Base-by-base conservation (phyloP, 2,888 invertebrate genomes). In the Brenthis ino region DNA sequence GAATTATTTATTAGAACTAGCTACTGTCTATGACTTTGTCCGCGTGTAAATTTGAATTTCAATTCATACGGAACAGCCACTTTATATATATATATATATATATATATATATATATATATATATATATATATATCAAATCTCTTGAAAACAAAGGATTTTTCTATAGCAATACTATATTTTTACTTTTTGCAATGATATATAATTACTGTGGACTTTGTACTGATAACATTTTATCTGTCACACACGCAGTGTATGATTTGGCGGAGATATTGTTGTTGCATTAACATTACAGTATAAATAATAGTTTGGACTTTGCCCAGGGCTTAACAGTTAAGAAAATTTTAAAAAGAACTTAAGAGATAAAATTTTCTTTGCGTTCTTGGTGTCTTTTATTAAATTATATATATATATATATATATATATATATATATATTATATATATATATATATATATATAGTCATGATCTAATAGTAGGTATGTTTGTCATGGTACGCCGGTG, bases 401-500 rank as follows among this genome's bases (percentile, higher is more conserved):
- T 58, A 2, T 43, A n/a, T 48, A 58, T n/a, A 48, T 28, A 16
- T 14, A 13, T n/a, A 20, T 57, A 16, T 47, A 33, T 56, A 56
- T 47, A 57, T 57, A 43, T 43, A 43, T n/a, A 51, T 51, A 24
- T 24, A 24, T 24, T 53, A 12, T 53, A 20, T 53, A 51, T 51
- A 16, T 54, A 54, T 20, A n/a, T 57, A 37, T 20, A 1, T 16
- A 4, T 43, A 47, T 37, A 20, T 58, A 67, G 55, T 67, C 57
- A 58, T 56, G 55, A 60, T 69, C 67, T 69, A 73, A 75, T 73
- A 72, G 71, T 43, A 43, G 61, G 64, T 57, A 66, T 70, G 65
- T 63, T 74, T 79, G 81, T 82, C 77, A 79, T 83, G 80, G 82
- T 82, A 87, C 85, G 82, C 80, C 83, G 80, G 70, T 83, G 85